Evolutionary conservation across 2,113 vertebrate genomes (phyloP).

Genomic region (Forbesichthys papilliferus): DNA sequence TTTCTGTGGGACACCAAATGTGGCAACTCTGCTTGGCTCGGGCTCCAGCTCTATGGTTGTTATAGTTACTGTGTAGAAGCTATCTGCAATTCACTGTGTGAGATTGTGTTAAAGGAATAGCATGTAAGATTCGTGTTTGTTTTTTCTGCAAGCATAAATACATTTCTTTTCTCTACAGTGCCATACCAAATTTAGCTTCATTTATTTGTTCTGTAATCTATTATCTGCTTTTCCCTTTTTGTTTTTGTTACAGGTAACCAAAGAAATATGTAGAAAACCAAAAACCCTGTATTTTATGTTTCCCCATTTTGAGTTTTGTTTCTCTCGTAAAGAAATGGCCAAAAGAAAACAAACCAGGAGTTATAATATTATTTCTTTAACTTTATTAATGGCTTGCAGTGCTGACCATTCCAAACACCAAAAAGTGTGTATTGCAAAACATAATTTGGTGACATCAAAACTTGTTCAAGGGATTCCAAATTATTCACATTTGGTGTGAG

Average conservation of each 20-base stretch:
- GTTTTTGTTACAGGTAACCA: constrained; percentile 86
- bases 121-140: constrained; percentile 65
- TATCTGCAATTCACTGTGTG: constrained; percentile 78
- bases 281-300: constrained; percentile 77
- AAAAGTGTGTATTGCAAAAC: constrained; percentile 76
- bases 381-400: constrained; percentile 65
- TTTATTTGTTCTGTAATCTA: constrained; percentile 48
- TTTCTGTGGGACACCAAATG: constrained; percentile 75
- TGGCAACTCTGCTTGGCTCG: constrained; percentile 72
- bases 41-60: constrained; percentile 70
- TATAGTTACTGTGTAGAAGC: constrained; percentile 73
- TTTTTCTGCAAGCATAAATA: constrained; percentile 64
- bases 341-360: constrained; percentile 74
- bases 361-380: constrained; percentile 64
- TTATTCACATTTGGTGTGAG: constrained; percentile 54
- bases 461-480: constrained; percentile 55
- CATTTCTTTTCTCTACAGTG: constrained; percentile 71
- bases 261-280: constrained; percentile 85
- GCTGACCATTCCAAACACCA: constrained; percentile 81
- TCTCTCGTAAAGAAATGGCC: constrained; percentile 70
- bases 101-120: constrained; percentile 74
- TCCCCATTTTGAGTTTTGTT: constrained; percentile 31
- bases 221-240: constrained; percentile 69
- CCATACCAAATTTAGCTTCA: constrained; percentile 77
- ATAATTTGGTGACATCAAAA: constrained; percentile 66